Conservation (phyloP, 2,797 vertebrate species). For the Champsocephalus gunnari region DNA sequence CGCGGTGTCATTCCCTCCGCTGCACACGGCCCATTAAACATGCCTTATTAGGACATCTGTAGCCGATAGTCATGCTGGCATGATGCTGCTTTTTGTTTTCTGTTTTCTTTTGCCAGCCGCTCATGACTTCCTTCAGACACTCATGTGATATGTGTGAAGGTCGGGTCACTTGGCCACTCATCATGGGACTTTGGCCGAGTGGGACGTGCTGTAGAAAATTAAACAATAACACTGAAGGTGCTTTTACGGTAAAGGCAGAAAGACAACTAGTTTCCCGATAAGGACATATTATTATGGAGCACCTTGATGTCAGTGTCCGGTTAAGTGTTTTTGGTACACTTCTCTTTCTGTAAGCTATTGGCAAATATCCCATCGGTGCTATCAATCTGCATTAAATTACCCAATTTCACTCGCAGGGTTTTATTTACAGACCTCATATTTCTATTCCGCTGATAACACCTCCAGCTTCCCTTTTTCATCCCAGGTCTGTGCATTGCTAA, state of each 20-base stretch:
- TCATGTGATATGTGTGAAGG: slow-evolving; percentile 57
- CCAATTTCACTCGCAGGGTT: not conserved
- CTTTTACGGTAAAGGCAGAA: slow-evolving; percentile 42
- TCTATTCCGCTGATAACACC: slow-evolving; percentile 29
- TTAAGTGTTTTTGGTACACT: slow-evolving; percentile 3
- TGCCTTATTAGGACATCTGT: slow-evolving; percentile 81
- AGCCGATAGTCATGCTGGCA: slow-evolving; percentile 26
- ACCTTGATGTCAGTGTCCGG: not conserved
- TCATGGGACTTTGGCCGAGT: not conserved
- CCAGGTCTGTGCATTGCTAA: not conserved
- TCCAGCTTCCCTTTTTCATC: slow-evolving; percentile 39
- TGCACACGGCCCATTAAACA: slow-evolving; percentile 26
- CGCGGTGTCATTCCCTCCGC: slow-evolving; percentile 56
- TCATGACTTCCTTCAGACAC: slow-evolving; percentile 36
- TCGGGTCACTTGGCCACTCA: slow-evolving; percentile 34
- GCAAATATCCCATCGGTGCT: slow-evolving; percentile 19
- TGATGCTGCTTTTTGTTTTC: slow-evolving; percentile 53
- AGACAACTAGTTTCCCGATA: slow-evolving; percentile 26
- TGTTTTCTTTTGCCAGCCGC: slow-evolving; percentile 3
- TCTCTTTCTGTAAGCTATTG: slow-evolving; percentile 35
- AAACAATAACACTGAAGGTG: slow-evolving; percentile 58
- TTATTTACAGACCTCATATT: slow-evolving; percentile 48
- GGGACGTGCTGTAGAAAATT: slow-evolving; percentile 11
- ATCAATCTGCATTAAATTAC: slow-evolving; percentile 36
- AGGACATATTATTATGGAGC: slow-evolving; percentile 3